Conservation (phyloP, 2,888 invertebrate species). For the Euzophera pinguis region DNA sequence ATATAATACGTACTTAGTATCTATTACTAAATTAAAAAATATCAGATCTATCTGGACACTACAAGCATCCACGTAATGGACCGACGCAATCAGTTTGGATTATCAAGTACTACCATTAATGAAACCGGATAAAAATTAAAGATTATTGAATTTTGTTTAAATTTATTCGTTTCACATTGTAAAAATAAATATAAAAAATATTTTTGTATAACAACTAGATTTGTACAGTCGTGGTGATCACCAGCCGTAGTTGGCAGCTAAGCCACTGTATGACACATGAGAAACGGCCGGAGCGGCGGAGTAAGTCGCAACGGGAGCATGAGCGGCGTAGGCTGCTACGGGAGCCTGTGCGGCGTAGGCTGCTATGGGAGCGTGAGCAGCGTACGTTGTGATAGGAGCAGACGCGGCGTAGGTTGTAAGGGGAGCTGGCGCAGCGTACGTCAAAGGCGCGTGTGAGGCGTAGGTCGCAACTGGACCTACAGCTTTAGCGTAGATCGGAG, state of each 20-base stretch:
- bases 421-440: slow-evolving; percentile 30
- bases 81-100: not conserved
- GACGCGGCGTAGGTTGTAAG: slow-evolving; percentile 27
- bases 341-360: slow-evolving; percentile 27
- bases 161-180: slow-evolving; percentile 53
- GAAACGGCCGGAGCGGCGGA: slow-evolving; percentile 80
- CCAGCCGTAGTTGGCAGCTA: slow-evolving; percentile 82
- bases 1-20: no score
- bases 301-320: slow-evolving; percentile 43
- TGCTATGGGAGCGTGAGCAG: slow-evolving; percentile 30
- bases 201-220: slow-evolving; percentile 49
- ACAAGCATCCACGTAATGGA: no score
- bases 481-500: slow-evolving; percentile 31
- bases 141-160: not conserved
- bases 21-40: no score
- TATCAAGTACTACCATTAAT: not conserved
- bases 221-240: slow-evolving; percentile 65
- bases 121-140: not conserved
- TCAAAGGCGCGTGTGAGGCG: slow-evolving; percentile 29
- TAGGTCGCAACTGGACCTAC: slow-evolving; percentile 36
- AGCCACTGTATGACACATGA: slow-evolving; percentile 82
- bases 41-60: no score
- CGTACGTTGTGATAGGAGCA: slow-evolving; percentile 35
- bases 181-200: slow-evolving; percentile 60
- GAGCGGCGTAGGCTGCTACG: slow-evolving; percentile 44